These are phyloP conservation scores for Enteromius fasciolatus DNA, from an alignment of 2,797 vertebrate species.

Conservation along the genomic window DNA sequence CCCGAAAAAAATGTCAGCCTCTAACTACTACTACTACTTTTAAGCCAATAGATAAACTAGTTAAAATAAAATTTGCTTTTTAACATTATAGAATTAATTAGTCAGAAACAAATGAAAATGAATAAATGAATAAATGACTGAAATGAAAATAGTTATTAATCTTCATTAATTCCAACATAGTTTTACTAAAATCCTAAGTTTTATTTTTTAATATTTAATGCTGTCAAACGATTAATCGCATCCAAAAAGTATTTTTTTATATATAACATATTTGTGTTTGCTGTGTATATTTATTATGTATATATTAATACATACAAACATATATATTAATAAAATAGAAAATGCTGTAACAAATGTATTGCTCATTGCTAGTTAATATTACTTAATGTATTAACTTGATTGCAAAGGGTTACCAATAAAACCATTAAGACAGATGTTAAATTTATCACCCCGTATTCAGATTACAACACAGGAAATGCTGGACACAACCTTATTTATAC, in stretches of 20 bases:
- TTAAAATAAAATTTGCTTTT: not conserved
- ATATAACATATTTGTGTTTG: too few species aligned
- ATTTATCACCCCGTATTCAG: not conserved
- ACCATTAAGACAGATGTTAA: not conserved
- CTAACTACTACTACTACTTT: not conserved
- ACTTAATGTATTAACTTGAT: not conserved
- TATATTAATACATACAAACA: too few species aligned
- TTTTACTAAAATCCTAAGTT: not conserved
- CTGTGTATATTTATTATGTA: too few species aligned
- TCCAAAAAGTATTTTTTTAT: too few species aligned
- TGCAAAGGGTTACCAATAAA: not conserved
- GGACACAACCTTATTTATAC: not conserved
- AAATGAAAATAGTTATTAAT: not conserved
- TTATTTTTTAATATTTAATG: not conserved
- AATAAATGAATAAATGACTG: too few species aligned
- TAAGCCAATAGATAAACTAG: not conserved
- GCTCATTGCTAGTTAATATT: not conserved
- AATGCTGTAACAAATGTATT: not conserved
- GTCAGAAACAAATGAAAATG: too few species aligned
- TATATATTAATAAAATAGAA: too few species aligned
- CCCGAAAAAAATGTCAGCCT: too few species aligned
- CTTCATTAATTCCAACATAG: too few species aligned
- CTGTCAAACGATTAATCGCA: too few species aligned
- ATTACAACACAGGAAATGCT: conserved; percentile 1
- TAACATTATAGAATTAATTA: not conserved